Evolutionary conservation across 1,140 invertebrate species (phyloP).

Genomic region (Eriosoma lanigerum): DNA sequence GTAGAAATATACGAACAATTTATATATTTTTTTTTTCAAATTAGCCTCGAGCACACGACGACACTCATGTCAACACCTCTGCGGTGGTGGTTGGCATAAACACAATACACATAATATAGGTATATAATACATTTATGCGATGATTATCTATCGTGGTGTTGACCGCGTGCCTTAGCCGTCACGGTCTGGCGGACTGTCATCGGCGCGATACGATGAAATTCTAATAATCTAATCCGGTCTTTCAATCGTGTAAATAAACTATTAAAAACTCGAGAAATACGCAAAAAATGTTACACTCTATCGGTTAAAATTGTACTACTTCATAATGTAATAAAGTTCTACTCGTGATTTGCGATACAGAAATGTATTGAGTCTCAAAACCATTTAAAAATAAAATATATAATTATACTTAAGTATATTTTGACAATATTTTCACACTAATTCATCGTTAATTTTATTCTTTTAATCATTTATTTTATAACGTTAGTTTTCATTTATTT

Average conservation of each 20-base stretch:
- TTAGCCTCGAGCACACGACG: constrained; percentile 6
- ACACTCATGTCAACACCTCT: constrained; percentile 25
- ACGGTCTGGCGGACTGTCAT: constrained; percentile 10
- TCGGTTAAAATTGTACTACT: neutral
- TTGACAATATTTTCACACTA: too few species aligned
- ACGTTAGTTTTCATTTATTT: too few species aligned
- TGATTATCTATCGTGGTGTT: constrained; percentile 22
- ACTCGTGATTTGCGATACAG: too few species aligned
- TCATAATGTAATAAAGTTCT: too few species aligned
- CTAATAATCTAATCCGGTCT: neutral
- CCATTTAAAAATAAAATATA: too few species aligned
- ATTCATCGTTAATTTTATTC: too few species aligned
- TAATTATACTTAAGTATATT: too few species aligned
- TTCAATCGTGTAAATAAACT: neutral
- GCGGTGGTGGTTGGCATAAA: neutral
- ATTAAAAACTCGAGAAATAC: neutral
- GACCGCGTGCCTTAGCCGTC: constrained; percentile 1
- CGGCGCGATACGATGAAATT: neutral
- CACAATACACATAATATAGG: neutral
- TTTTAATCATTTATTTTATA: too few species aligned
- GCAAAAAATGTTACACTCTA: neutral
- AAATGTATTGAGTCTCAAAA: too few species aligned
- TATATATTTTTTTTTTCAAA: constrained; percentile 16
- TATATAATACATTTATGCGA: neutral
- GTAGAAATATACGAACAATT: neutral